Evolutionary conservation across 1,140 invertebrate genomes (phyloP), one percentile per base, ranked within the genome.

Genomic region (Lordiphosa clarofinis): DNA sequence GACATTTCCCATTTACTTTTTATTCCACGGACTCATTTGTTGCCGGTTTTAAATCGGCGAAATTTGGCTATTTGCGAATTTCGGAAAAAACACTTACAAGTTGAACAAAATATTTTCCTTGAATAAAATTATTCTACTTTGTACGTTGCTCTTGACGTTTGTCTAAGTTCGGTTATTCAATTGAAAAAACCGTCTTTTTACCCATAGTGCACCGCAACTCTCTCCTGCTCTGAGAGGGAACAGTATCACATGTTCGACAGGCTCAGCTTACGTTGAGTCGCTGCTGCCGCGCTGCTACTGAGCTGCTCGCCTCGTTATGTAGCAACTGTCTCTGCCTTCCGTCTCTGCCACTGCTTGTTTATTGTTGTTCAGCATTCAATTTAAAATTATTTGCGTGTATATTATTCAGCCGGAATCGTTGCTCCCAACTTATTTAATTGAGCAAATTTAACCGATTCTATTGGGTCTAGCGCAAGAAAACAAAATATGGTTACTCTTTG

Each of bases 311-410:
- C 19, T 13, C 21, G 13, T 35, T 38, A 35, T 31, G 52, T 9
- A 43, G 33, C 43, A 28, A 13, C 37, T 15, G 15, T 38, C 5
- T 49, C 35, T 35, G 44, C 11, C 40, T 46, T 19, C 31, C 31
- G 35, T 6, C 36, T 42, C n/a, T 47, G 37, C 10, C 19, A 52
- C 36, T 35, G 48, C 28, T 38, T 19, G 28, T 44, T 46, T 40
- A 37, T 67, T 73, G 52, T 81, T 82, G 76, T 82, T 82, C 67
- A 81, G 56, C 35, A 68, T 72, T 81, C 40, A 84, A 82, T 82
- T 82, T 64, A 56, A 60, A 70, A 67, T 67, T 37, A 28, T 60
- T 54, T 10, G 5, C 19, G n/a, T 33, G 15, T 36, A 24, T 35
- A 31, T 40, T 54, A 19, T 57, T 42, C 44, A 69, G 64, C 67